Percentiles rank a stretch among this genome's conserved stretches.
phyloP scores from a whole-genome alignment of 2,797 vertebrate genomes.

The Notoglanidium macrostoma region DNA sequence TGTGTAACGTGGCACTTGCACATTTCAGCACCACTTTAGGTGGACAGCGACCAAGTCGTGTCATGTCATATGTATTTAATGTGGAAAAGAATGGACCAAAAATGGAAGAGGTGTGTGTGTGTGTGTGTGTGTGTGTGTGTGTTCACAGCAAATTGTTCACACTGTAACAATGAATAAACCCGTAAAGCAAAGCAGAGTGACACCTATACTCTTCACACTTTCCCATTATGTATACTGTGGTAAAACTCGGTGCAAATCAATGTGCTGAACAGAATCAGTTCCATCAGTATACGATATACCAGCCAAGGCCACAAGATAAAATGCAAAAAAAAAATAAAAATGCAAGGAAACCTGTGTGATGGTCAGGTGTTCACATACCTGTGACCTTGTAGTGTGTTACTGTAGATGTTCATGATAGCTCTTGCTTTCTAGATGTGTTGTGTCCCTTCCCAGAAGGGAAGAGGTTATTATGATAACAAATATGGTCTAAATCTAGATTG shows the following conservation, averaged over 20 bases:
- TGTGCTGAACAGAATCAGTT: background rate
- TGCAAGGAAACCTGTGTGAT: background rate
- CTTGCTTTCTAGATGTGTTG: too few relatives aligned
- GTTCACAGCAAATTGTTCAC: background rate
- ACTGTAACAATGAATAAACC: background rate
- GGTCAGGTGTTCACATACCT: background rate
- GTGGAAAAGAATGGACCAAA: background rate
- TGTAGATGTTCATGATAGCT: too few relatives aligned
- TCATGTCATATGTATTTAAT: too few relatives aligned
- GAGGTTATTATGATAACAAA: too few relatives aligned
- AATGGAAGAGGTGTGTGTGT: background rate
- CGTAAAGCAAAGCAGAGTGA: background rate
- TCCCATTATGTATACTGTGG: background rate
- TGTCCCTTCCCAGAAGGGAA: too few relatives aligned
- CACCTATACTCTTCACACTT: background rate
- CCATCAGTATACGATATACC: background rate
- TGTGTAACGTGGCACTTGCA: background rate
- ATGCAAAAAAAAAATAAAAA: background rate
- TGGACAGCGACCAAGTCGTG: conserved; percentile 10
- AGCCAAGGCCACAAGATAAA: background rate
- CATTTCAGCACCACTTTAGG: conserved; percentile 16
- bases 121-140: background rate
- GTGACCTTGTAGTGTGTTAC: too few relatives aligned
- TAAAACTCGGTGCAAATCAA: background rate
- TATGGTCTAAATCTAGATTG: background rate